Percentiles rank a stretch among this genome's conserved stretches.
These are phyloP conservation scores for Corythornis cristatus DNA, from an alignment of 2,113 vertebrate species.

Conservation along the genomic window DNA sequence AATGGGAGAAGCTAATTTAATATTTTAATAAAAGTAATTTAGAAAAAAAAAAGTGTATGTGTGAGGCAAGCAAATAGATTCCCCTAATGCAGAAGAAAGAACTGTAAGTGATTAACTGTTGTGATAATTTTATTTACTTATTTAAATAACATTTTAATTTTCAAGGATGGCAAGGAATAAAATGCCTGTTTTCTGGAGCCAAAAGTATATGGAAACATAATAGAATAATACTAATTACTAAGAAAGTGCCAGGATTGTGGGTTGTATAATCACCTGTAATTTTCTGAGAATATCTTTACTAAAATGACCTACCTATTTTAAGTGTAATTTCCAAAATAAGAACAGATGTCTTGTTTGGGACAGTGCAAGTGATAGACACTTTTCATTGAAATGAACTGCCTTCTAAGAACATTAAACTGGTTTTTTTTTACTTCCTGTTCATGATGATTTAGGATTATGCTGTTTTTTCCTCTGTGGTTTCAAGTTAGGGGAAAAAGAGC, in stretches of 20 bases:
- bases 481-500: neutral
- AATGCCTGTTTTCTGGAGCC: neutral
- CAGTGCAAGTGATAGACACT: neutral
- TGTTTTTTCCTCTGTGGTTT: neutral
- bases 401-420: neutral
- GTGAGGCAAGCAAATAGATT: neutral
- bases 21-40: neutral
- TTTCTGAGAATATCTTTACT: slow-evolving; percentile 56
- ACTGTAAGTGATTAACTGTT: neutral
- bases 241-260: neutral
- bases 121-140: neutral
- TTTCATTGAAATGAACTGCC: neutral
- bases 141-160: neutral
- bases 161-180: neutral
- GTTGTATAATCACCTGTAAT: slow-evolving; percentile 42
- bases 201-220: neutral
- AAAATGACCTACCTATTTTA: slow-evolving; percentile 34
- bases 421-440: neutral
- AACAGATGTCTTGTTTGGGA: slow-evolving; percentile 8
- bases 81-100: neutral
- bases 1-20: neutral
- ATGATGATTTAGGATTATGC: neutral
- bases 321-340: slow-evolving; percentile 44
- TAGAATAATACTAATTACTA: slow-evolving; percentile 20
- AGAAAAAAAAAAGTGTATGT: neutral